Evolutionary conservation across 2,888 invertebrate genomes (phyloP), one percentile per base, ranked within the genome.

Genomic region (Drosophila meridionalis): DNA sequence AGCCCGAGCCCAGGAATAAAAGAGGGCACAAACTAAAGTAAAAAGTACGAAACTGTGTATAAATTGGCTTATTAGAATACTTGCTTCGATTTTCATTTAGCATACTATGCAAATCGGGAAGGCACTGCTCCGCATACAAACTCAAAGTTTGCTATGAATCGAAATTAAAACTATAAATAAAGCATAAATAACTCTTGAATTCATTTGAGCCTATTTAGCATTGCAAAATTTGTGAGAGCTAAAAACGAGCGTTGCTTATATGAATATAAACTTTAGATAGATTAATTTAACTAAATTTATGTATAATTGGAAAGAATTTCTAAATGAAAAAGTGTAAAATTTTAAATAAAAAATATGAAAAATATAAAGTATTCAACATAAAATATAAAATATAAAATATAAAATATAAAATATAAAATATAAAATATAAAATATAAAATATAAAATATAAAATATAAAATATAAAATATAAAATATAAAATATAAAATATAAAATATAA

Each of bases 21-120:
- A 14, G 14, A 32, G 36, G 14, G 2, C 11, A 14, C 34, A 45
- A 43, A 45, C 38, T 3, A 34, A 28, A 58, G 4, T 14, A 32
- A 14, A 34, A 40, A 45, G 26, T 14, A 32, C n/a, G 34, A 55
- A 48, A 59, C 42, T 34, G 50, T 9, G 42, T 53, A 77, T 59
- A 56, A 43, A 63, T 70, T 63, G 53, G 70, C 55, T 45, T 63
- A 40, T 70, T 53, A 36, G 43, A 47, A 32, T 45, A 52, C 40
- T 30, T 20, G 36, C 42, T 59, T 20, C n/a, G 34, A 45, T 56
- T 48, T 40, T 11, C 42, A 61, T 43, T 62, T 62, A 3, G 26
- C 47, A 58, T 20, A 20, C 20, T 12, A n/a, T 20, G 36, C 36
- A 69, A 57, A 52, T 42, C 6, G 20, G 30, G 11, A 0, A 26